Conservation (phyloP, 1,140 invertebrate genomes). For the Pogonus chalceus region DNA sequence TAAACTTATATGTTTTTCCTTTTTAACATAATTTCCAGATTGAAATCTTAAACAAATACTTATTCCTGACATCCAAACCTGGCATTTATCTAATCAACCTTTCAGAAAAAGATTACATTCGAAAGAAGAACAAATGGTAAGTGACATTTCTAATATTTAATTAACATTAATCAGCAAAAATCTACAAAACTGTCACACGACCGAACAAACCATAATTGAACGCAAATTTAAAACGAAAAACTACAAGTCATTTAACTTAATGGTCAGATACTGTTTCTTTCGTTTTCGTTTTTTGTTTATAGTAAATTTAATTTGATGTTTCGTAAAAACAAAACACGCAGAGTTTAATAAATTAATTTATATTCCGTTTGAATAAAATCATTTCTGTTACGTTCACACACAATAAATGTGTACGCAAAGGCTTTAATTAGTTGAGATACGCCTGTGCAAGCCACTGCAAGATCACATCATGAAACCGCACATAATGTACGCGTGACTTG, state of each 20-base stretch:
- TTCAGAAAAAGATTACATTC: conserved; percentile 95
- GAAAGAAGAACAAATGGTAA: conserved; percentile 98
- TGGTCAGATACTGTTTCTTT: no score
- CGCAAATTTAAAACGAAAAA: neutral
- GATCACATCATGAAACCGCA: neutral
- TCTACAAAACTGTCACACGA: no score
- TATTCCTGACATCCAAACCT: conserved; percentile 97
- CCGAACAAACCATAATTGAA: no score
- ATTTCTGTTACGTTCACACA: no score
- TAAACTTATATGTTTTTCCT: no score
- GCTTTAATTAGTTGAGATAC: neutral
- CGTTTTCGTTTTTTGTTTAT: no score
- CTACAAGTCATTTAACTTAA: neutral
- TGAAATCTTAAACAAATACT: conserved; percentile 91
- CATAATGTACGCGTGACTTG: neutral
- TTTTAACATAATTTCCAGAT: no score
- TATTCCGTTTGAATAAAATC: no score
- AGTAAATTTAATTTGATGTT: no score
- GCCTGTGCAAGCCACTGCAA: neutral
- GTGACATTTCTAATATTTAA: conserved; percentile 9
- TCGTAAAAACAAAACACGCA: no score
- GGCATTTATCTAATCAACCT: conserved; percentile 96
- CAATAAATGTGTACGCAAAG: neutral
- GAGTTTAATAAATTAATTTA: no score
- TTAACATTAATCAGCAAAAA: no score